Conservation (phyloP, 2,113 vertebrate species). For the Hemibagrus wyckioides region DNA sequence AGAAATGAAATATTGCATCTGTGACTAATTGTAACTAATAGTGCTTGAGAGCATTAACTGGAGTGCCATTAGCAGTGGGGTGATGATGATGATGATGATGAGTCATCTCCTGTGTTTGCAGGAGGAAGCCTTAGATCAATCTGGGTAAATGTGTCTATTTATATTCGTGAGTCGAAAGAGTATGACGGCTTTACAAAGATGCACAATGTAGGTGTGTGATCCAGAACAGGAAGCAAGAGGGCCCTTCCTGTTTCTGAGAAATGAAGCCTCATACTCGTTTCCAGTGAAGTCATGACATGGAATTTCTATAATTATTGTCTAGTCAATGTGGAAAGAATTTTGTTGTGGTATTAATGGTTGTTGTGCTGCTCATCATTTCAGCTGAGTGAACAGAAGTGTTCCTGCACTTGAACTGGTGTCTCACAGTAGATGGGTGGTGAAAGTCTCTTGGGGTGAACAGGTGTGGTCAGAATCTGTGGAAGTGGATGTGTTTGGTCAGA, state of each 20-base stretch:
- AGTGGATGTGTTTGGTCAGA: too few species aligned
- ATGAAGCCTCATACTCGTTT: not conserved
- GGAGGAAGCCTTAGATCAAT: not conserved
- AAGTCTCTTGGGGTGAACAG: not conserved
- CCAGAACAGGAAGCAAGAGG: not conserved
- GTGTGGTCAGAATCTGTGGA: too few species aligned
- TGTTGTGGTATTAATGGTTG: not conserved
- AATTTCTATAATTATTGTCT: not conserved
- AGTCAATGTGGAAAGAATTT: not conserved
- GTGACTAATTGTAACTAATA: constrained; percentile 25
- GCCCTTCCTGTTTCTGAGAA: not conserved
- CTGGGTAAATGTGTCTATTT: not conserved
- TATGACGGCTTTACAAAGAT: not conserved
- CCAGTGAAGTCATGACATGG: not conserved
- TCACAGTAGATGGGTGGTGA: not conserved
- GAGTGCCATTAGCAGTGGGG: constrained; percentile 3
- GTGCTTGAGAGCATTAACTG: not conserved
- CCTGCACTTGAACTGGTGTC: not conserved
- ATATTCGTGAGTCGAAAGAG: not conserved
- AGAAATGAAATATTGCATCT: not conserved
- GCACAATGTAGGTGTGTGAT: not conserved
- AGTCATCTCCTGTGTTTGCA: constrained; percentile 19
- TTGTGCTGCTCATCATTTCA: not conserved
- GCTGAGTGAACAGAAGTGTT: not conserved
- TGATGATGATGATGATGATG: too few species aligned